These are phyloP conservation scores for Eulemur albifrons DNA, from an alignment of 2,797 vertebrate species.

Conservation along the genomic window DNA sequence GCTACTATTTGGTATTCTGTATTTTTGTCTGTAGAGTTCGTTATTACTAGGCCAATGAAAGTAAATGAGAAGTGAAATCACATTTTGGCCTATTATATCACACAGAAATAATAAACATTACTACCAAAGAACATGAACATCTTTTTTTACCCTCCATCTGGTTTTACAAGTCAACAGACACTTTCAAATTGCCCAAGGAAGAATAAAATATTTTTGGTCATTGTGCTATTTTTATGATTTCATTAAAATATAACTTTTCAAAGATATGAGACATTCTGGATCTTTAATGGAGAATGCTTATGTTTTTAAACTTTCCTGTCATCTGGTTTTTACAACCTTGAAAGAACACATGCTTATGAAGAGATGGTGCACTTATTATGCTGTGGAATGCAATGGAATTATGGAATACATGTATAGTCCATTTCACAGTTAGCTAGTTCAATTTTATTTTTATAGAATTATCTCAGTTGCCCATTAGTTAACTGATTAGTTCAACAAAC, in stretches of 20 bases:
- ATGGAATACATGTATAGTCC: background rate
- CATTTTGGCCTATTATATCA: background rate
- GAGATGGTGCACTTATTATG: background rate
- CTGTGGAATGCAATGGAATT: background rate
- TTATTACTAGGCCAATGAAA: background rate
- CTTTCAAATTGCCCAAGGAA: background rate
- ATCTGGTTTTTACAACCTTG: background rate
- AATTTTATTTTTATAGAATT: slow-evolving; percentile 8
- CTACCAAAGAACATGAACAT: background rate
- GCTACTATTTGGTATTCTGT: background rate
- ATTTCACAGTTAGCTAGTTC: slow-evolving; percentile 28
- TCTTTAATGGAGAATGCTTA: background rate
- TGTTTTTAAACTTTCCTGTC: background rate
- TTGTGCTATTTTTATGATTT: slow-evolving; percentile 15
- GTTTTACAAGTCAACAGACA: background rate
- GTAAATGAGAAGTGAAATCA: background rate
- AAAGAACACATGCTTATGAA: background rate
- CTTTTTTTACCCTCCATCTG: background rate
- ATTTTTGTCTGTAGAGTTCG: background rate
- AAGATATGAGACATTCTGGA: background rate
- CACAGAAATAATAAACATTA: background rate
- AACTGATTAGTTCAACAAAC: background rate
- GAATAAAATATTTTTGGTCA: background rate
- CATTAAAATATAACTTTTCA: background rate
- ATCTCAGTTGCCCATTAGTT: background rate